Base-by-base conservation (phyloP, 2,888 invertebrate genomes). In the Silvanus unidentatus region DNA sequence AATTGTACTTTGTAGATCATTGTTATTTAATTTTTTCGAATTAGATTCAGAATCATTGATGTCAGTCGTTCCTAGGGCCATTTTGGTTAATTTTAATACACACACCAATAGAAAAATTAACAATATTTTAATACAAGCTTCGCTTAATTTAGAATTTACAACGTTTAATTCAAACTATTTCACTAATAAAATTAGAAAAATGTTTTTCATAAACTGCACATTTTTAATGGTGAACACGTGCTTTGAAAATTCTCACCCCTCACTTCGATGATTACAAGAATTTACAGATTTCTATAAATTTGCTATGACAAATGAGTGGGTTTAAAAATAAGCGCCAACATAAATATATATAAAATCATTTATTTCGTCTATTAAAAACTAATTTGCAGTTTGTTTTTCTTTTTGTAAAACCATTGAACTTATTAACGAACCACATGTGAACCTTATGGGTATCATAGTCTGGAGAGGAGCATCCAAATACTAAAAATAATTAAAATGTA, bases 331-430 rank as follows among this genome's bases (percentile, higher is more conserved):
- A 8, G 22, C 22, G 22, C 32, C 28, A 8, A 28, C 28, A 9
- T 32, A 8, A 32, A 32, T 32, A 32, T 32, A 32, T 32, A 8
- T 5, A 32, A 32, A n/a, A n/a, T 5, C 4, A 32, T 32, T 32
- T 32, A 32, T 5, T 28, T 12, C 32, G 32, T 12, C 11, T 46
- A 9, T n/a, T 40, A 30, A 45, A 84, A 86, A 67, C 79, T 82
- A 60, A 68, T 90, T 49, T 5, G 8, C 22, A 5, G 8, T 5
- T 8, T 3, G 22, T 22, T 22, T 39, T 11, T 55, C 54, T 42
- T 64, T 59, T 57, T 66, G 60, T 39, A 60, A 29, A 30, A 68
- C 57, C 47, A 69, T 52, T 4, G 66, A 63, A 48, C 59, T 58
- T 39, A 71, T 50, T 11, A 70, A 44, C 1, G 64, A 60, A 16